Conservation (phyloP, 2,113 vertebrate genomes). For the Oncorhynchus clarkii region DNA sequence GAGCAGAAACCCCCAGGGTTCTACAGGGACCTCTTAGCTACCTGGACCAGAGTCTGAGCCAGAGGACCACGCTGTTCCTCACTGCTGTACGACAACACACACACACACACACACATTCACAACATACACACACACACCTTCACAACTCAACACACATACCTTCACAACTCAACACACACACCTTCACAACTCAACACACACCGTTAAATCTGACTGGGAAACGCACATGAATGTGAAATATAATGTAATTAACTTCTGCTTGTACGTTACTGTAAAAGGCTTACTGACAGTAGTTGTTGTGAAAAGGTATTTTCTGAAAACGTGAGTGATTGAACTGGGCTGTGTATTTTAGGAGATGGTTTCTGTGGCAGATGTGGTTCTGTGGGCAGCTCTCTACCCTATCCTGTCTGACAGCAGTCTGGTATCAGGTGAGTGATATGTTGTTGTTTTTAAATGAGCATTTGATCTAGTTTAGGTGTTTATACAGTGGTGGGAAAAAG, state of each 20-base stretch:
- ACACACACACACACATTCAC: too few species aligned
- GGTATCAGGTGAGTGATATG: slow-evolving; percentile 9
- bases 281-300: too few species aligned
- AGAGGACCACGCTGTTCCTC: slow-evolving; percentile 69
- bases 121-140: neutral
- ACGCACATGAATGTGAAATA: too few species aligned
- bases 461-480: too few species aligned
- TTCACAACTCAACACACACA: neutral
- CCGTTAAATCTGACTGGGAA: too few species aligned
- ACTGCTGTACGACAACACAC: slow-evolving; percentile 71
- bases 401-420: slow-evolving; percentile 71
- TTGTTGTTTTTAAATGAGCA: too few species aligned
- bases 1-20: slow-evolving; percentile 62
- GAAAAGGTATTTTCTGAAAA: too few species aligned
- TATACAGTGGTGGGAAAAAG: too few species aligned
- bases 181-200: neutral
- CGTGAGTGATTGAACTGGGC: too few species aligned
- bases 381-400: slow-evolving; percentile 84
- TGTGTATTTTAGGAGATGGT: slow-evolving; percentile 73
- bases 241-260: too few species aligned
- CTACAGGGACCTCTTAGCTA: slow-evolving; percentile 69
- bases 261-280: too few species aligned
- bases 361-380: slow-evolving; percentile 83
- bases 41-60: slow-evolving; percentile 78
- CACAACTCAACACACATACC: too few species aligned